Percentiles rank a stretch among this genome's conserved stretches.
Conservation (phyloP, 2,888 invertebrate species). For the Leucophenga montana region DNA sequence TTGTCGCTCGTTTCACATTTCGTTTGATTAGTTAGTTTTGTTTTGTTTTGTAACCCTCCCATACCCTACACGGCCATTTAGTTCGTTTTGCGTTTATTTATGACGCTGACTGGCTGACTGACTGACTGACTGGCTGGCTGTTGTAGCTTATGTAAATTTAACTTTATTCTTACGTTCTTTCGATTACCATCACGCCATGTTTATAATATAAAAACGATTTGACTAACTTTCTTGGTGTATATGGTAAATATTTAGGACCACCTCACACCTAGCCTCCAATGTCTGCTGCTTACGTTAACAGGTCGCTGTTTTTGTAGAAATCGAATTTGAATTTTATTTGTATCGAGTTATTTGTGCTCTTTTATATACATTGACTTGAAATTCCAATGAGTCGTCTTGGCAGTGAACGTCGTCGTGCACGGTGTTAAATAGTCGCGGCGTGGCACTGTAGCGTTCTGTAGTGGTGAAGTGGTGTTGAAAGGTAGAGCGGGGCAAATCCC, state of each 20-base stretch:
- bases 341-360: background rate
- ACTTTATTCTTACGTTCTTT: background rate
- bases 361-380: background rate
- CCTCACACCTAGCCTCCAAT: background rate
- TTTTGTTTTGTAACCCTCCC: too few species aligned
- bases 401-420: background rate
- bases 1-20: too few species aligned
- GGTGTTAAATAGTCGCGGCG: background rate
- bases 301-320: background rate
- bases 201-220: conserved; percentile 11
- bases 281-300: background rate
- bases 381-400: conserved; percentile 1
- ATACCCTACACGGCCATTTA: too few species aligned
- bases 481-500: too few species aligned
- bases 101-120: background rate
- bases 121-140: background rate
- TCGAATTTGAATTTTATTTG: too few species aligned
- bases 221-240: conserved; percentile 4
- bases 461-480: too few species aligned
- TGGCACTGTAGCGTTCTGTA: too few species aligned
- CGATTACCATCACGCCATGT: conserved; percentile 12
- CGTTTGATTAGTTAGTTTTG: too few species aligned
- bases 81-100: background rate
- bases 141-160: conserved; percentile 14
- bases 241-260: too few species aligned